Percentiles rank a stretch among this genome's conserved stretches.
These are phyloP conservation scores for Marisa cornuarietis DNA, from an alignment of 1,140 invertebrate genomes.

Conservation along the genomic window DNA sequence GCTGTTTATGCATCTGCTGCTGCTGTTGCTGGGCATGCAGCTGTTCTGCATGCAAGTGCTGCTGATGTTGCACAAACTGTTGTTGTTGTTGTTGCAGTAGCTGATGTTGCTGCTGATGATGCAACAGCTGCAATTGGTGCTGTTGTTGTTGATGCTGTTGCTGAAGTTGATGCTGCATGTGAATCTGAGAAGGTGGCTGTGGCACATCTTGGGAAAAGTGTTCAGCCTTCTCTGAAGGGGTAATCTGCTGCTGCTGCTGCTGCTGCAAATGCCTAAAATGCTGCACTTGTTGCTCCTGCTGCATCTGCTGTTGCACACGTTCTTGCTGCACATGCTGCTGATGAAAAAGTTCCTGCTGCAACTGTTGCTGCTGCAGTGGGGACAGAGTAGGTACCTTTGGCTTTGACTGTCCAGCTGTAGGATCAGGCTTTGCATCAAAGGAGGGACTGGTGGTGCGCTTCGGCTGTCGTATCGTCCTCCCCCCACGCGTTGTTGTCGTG, in stretches of 20 bases:
- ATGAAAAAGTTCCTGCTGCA: background rate
- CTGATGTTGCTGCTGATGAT: background rate
- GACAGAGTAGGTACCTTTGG: background rate
- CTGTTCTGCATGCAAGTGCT: conserved; percentile 4
- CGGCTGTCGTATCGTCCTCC: conserved; percentile 27
- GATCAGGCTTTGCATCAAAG: background rate
- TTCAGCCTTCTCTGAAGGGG: background rate
- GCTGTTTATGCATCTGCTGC: conserved; percentile 8
- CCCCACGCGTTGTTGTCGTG: conserved; percentile 29
- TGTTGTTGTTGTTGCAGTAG: background rate
- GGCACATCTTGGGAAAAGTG: too few species aligned
- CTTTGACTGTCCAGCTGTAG: conserved; percentile 1
- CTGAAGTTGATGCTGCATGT: conserved; percentile 12
- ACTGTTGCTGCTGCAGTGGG: background rate
- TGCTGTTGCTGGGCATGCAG: conserved; percentile 16
- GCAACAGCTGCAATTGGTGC: background rate
- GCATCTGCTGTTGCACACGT: background rate
- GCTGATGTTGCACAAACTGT: conserved; percentile 3
- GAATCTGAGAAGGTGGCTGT: too few species aligned
- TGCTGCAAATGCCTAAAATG: background rate
- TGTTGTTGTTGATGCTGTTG: conserved; percentile 8
- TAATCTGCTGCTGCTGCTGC: conserved; percentile 1
- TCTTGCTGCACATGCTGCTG: background rate
- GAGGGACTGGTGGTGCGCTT: conserved; percentile 6
- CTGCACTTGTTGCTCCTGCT: background rate